These are phyloP conservation scores for Holacanthella duospinosa DNA, from an alignment of 2,888 invertebrate species.

Conservation along the genomic window DNA sequence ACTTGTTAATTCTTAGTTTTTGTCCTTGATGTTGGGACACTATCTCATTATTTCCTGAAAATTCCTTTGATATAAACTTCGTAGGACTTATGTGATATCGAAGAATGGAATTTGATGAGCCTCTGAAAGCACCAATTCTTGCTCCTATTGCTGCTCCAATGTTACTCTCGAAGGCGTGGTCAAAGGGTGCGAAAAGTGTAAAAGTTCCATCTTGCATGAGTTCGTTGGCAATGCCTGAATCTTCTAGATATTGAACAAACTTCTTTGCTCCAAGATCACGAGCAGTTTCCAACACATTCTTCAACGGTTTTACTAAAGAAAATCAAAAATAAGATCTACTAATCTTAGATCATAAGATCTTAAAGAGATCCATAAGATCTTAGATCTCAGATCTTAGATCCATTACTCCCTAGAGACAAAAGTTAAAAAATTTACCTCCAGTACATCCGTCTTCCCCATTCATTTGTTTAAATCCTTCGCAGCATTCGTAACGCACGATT, in stretches of 20 bases:
- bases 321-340: neutral
- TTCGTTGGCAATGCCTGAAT: constrained; percentile 42
- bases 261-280: constrained; percentile 43
- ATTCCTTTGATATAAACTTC: constrained; percentile 42
- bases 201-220: constrained; percentile 41
- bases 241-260: constrained; percentile 43
- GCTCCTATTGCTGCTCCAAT: constrained; percentile 20
- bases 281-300: constrained; percentile 44
- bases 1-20: constrained; percentile 44
- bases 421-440: constrained; percentile 41
- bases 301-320: constrained; percentile 43
- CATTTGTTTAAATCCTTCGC: constrained; percentile 45
- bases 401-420: neutral
- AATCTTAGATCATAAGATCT: neutral
- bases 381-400: neutral
- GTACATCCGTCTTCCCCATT: constrained; percentile 44
- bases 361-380: no score
- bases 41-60: constrained; percentile 42
- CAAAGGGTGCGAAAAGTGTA: constrained; percentile 46
- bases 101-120: constrained; percentile 39
- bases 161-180: constrained; percentile 43
- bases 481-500: constrained; percentile 46
- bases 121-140: constrained; percentile 27
- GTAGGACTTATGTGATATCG: constrained; percentile 44
- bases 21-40: constrained; percentile 42